phyloP scores from a whole-genome alignment of 2,888 invertebrate species.

The Sturmia bella region DNA sequence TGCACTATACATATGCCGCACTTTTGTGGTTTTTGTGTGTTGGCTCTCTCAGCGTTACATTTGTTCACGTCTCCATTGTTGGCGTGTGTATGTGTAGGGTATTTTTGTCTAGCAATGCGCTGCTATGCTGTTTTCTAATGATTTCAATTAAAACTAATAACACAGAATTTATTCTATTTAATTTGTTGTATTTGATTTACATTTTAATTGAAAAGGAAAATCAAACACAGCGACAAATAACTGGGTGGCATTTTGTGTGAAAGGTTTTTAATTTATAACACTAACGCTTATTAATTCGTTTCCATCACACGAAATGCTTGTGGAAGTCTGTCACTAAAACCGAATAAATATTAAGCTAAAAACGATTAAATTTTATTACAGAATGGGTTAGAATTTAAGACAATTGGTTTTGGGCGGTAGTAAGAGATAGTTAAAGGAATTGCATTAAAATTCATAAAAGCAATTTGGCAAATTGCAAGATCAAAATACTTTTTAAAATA shows the following conservation, averaged over 20 bases:
- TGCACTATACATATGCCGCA: constrained; percentile 4
- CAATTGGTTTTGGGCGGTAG: too few species aligned
- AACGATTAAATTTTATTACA: too few species aligned
- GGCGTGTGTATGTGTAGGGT: constrained; percentile 59
- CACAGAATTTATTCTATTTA: constrained; percentile 64
- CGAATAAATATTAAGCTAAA: too few species aligned
- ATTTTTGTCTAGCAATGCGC: constrained; percentile 25
- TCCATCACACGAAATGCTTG: too few species aligned
- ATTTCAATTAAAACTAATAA: constrained; percentile 61
- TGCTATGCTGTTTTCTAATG: constrained; percentile 53
- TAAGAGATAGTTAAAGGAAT: too few species aligned
- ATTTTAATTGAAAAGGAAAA: constrained; percentile 63
- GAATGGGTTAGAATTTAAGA: too few species aligned
- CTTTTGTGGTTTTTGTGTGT: constrained; percentile 7
- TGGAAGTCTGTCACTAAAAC: too few species aligned
- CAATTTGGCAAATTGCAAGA: too few species aligned
- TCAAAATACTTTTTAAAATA: too few species aligned
- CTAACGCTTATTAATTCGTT: too few species aligned
- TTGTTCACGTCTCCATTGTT: constrained; percentile 57
- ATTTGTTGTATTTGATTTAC: constrained; percentile 66
- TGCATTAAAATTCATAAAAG: too few species aligned
- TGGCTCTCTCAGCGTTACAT: constrained; percentile 51
- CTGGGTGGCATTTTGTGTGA: constrained; percentile 51
- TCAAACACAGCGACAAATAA: constrained; percentile 29
- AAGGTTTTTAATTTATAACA: too few species aligned